Evolutionary conservation across 2,888 invertebrate species (phyloP), one percentile per base, ranked within the genome.

Genomic region (Napeogenes sylphis): DNA sequence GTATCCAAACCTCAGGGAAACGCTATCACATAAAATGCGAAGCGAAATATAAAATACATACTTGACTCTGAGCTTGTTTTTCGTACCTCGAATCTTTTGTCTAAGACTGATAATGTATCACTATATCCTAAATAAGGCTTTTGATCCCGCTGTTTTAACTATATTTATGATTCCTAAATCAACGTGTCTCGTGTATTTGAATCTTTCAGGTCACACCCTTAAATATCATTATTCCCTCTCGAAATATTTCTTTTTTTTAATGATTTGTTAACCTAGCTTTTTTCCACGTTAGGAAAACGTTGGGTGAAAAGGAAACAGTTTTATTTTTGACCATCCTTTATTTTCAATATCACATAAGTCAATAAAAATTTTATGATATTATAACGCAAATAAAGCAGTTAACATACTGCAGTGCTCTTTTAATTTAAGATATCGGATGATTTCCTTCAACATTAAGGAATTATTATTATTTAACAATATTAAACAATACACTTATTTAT

Each of bases 241-340:
- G 38, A 21, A 35, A 35, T 35, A 42, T 42, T 12, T 63, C 30
- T 47, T 56, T 51, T 54, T 42, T 65, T 32, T 47, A 55, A 61
- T 21, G 45, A n/a, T 47, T 38, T 57, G n/a, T 21, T 54, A 59
- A 51, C 56, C 51, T 66, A 45, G 1, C 51, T 57, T 46, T n/a
- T 62, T 63, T 61, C 55, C 57, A 54, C 62, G 56, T 59, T 55
- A 67, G 71, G 88, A 84, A 80, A 74, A 77, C 81, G 78, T 79
- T 80, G 84, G 89, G 88, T 80, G 77, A 82, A 81, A 90, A 90
- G 85, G 89, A 90, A 90, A 90, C 83, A 88, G 83, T 82, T 83
- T 84, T 80, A 65, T 79, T 81, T 83, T 80, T 81, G 74, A 82
- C 84, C 81, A 88, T 78, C 74, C 71, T 79, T 87, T 88, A 87